A percentile compares a stretch with the other conserved stretches of the same genome.
Conservation (phyloP, 2,888 invertebrate species). For the Timema podura region DNA sequence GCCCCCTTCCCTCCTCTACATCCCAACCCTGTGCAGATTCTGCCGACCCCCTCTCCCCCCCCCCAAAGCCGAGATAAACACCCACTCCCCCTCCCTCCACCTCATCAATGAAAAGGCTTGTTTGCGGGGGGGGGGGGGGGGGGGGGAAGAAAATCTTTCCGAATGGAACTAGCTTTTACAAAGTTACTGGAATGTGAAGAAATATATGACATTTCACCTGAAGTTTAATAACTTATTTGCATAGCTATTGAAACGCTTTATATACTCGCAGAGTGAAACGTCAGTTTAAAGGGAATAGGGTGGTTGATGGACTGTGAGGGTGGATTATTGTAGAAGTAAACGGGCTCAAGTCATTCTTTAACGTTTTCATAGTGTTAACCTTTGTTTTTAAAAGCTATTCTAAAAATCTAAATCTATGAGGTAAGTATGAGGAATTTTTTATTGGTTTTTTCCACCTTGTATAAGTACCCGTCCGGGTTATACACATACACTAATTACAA, state of each 20-base stretch:
- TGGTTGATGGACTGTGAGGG: too few relatives aligned
- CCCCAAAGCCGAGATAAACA: neutral
- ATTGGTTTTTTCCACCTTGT: too few relatives aligned
- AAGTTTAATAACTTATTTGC: conserved; percentile 30
- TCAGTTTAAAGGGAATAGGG: too few relatives aligned
- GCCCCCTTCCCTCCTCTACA: neutral
- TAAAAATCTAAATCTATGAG: too few relatives aligned
- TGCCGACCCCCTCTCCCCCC: conserved; percentile 4
- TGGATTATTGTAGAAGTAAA: too few relatives aligned
- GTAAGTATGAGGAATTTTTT: too few relatives aligned
- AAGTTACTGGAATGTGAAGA: conserved; percentile 24
- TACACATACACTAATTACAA: too few relatives aligned
- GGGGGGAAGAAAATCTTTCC: neutral
- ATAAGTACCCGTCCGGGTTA: too few relatives aligned
- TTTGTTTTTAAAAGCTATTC: too few relatives aligned
- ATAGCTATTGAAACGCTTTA: conserved; percentile 22
- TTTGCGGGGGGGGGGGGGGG: conserved; percentile 5
- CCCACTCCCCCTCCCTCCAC: conserved; percentile 3
- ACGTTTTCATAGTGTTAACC: too few relatives aligned
- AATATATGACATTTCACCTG: conserved; percentile 29
- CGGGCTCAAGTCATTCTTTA: too few relatives aligned
- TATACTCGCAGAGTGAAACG: neutral
- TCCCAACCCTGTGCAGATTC: conserved; percentile 11
- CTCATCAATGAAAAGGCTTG: conserved; percentile 21
- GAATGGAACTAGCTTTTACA: conserved; percentile 13